Base-by-base conservation (phyloP, 1,140 invertebrate genomes). In the Apis mellifera region DNA sequence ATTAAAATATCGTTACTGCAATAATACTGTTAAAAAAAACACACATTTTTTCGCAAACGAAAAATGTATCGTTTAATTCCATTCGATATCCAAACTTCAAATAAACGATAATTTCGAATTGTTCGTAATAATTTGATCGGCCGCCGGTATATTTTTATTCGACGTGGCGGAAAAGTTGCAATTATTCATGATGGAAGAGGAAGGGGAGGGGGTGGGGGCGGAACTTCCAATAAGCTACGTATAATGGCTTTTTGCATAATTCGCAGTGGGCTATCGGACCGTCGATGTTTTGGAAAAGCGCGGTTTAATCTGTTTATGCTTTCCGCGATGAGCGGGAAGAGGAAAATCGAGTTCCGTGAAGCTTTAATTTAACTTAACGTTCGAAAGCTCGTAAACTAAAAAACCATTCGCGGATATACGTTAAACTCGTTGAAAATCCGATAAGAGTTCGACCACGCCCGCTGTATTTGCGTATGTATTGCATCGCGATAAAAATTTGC, bases 231-330 rank as follows among this genome's bases (percentile, higher is more conserved):
- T 62, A 60, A 74, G 21, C 54, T 48, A 9, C 55, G n/a, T 48
- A 60, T 42, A 74, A 74, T 23, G 54, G 32, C 26, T 42, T 23
- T 50, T 13, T 23, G 48, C 55, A 73, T 73, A 73, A 73, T 73
- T 73, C 32, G 26, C 52, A 42, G 32, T 2, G 5, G 26, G 21
- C 26, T 57, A 57, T 57, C 23, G 48, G 23, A 15, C 26, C 23
- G 26, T 73, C 32, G 26, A 42, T 50, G 68, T 52, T 73, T 73
- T 57, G 54, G 55, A 59, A 73, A 57, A 73, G 26, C 71, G 26
- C 23, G 54, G 21, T 57, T 57, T 73, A 73, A 57, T 57, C 26
- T 73, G 71, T 73, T 73, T 73, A 59, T 57, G 71, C 55, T 42
- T 26, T 57, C 21, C 8, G 26, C 26, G 32, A 12, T 26, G 19